Base-by-base conservation (phyloP, 2,888 invertebrate genomes). In the Epirrita christyi region DNA sequence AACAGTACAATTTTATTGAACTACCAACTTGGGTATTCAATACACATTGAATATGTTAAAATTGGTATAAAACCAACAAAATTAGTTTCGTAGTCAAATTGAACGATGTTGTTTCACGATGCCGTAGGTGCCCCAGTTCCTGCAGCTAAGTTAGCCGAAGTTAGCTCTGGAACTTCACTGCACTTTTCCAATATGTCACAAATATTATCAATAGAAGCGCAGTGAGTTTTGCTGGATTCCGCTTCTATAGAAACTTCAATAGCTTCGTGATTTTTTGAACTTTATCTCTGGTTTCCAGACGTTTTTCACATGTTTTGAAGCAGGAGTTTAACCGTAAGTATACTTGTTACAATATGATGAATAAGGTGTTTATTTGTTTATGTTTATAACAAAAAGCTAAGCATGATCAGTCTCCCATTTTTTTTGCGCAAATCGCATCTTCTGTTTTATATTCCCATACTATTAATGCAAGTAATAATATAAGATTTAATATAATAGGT, bases 1-100 rank as follows among this genome's bases (percentile, higher is more conserved):
- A 37, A 3, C 11, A 8, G 37, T 37, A 11, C n/a, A 2, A 11
- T 37, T 37, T 37, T 36, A 50, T 43, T 27, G 52, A 29, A 10
- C 27, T 36, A 41, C 5, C 15, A 15, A 55, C 43, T 37, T 47
- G 21, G 4, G 21, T 21, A 42, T 55, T 48, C 53, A 38, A 29
- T 48, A 15, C 38, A 27, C 43, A 40, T 52, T 8, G 42, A 56
- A 44, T 48, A 40, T 58, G 36, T 41, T 34, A 8, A 37, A 53
- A 29, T 40, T 48, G 43, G 40, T 49, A 27, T 27, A 43, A 43
- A 46, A 40, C 48, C 53, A 48, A 44, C 34, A 36, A 49, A 49
- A 48, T 53, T 49, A 29, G 53, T 49, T 53, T 45, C n/a, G 34
- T 32, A 41, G 44, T 53, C 28, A 49, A 53, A 53, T 58, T 40